Percentiles rank a stretch among this genome's conserved stretches.
Evolutionary conservation across 1,140 invertebrate genomes (phyloP).

Genomic region (Caenorhabditis brenneri): DNA sequence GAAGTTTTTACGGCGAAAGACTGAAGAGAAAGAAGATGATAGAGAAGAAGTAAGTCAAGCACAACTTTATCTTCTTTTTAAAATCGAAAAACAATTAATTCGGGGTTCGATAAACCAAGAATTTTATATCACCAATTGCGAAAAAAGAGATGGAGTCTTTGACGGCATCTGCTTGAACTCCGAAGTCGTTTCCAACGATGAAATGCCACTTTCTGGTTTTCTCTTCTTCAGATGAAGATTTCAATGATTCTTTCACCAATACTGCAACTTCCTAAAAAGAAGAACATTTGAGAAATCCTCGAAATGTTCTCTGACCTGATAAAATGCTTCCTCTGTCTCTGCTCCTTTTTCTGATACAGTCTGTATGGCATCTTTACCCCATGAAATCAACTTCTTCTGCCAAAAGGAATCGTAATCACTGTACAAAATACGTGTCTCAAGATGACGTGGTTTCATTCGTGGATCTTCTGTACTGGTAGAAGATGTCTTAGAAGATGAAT

Average conservation of each 20-base stretch:
- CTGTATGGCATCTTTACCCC: not conserved
- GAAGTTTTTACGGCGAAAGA: constrained; percentile 44
- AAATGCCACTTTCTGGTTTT: not conserved
- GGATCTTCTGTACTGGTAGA: not conserved
- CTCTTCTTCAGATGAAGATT: not conserved
- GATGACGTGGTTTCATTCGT: not conserved
- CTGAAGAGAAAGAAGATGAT: constrained; percentile 41
- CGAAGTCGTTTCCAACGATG: constrained; percentile 2
- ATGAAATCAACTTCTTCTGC: not conserved
- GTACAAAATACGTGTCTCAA: not conserved
- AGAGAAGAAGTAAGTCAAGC: constrained; percentile 41
- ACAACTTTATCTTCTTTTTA: not conserved
- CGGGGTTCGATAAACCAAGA: not conserved
- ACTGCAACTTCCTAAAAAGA: not conserved
- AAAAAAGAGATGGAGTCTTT: constrained; percentile 16
- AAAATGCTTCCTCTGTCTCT: not conserved
- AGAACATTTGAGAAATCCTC: no score
- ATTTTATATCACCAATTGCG: constrained; percentile 11
- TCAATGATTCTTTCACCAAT: not conserved
- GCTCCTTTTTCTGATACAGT: not conserved
- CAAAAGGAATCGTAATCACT: not conserved
- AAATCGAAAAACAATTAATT: not conserved
- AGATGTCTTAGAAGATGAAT: not conserved
- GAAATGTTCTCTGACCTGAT: no score
- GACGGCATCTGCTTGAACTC: not conserved